These are phyloP conservation scores for crab-eating macaque (Macaca fascicularis) DNA, from an alignment of 2,113 vertebrate genomes.

Conservation along the genomic window T2T-MFA8v1.1 NC_088377.1:173090001-173090500, in stretches of 20 bases:
- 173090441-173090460: no score
- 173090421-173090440: not conserved
- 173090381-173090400: not conserved
- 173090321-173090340: not conserved
- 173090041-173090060: slow-evolving; percentile 27
- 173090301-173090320: not conserved
- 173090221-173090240: not conserved
- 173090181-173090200: not conserved
- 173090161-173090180: not conserved
- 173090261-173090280: not conserved
- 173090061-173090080: not conserved
- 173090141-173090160: not conserved
- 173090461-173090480: not conserved
- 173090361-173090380: not conserved
- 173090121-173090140: not conserved
- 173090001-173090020: not conserved
- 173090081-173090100: not conserved
- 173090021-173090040: not conserved
- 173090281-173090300: not conserved
- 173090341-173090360: not conserved
- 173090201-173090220: not conserved
- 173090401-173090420: not conserved
- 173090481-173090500: not conserved
- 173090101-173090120: slow-evolving; percentile 10
- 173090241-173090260: not conserved